Conservation (phyloP, 2,113 vertebrate genomes). For the Apeltes quadracus region DNA sequence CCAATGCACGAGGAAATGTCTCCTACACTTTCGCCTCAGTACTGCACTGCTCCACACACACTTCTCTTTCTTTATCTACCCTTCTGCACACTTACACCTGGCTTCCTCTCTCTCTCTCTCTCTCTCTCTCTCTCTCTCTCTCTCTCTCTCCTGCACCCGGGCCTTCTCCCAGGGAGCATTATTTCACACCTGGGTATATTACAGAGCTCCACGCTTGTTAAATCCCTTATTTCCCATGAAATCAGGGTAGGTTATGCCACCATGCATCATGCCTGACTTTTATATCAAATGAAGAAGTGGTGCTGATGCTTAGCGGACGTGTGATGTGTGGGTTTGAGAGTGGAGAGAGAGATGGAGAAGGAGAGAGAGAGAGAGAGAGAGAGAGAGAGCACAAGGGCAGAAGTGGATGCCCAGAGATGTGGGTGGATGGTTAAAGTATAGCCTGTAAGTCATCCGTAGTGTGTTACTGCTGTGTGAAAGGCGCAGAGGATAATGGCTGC, state of each 20-base stretch:
- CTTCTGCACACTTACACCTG: not conserved
- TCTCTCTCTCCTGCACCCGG: not conserved
- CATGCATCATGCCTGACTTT: slow-evolving; percentile 45
- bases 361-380: not conserved
- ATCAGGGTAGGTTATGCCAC: slow-evolving; percentile 36
- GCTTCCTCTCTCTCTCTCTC: not conserved
- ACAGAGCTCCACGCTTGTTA: slow-evolving; percentile 50
- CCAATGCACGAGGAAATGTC: slow-evolving; percentile 17
- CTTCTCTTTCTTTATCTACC: not conserved
- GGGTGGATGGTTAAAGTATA: not conserved
- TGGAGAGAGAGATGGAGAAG: not conserved
- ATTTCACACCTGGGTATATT: slow-evolving; percentile 62
- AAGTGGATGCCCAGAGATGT: not conserved
- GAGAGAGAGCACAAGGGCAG: not conserved
- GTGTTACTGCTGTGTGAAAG: not conserved
- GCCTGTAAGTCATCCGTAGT: not conserved
- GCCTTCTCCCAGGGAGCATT: slow-evolving; percentile 30
- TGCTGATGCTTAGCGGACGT: slow-evolving; percentile 30
- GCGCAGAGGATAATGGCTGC: not conserved
- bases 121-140: not conserved
- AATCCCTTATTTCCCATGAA: slow-evolving; percentile 56
- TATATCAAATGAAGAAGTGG: slow-evolving; percentile 41
- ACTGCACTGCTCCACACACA: not conserved
- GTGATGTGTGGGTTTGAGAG: slow-evolving; percentile 18
- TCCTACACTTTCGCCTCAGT: not conserved